A percentile compares a stretch with the other conserved stretches of the same genome.
phyloP scores from a whole-genome alignment of 2,888 invertebrate species.

The Polydesmus complanatus region DNA sequence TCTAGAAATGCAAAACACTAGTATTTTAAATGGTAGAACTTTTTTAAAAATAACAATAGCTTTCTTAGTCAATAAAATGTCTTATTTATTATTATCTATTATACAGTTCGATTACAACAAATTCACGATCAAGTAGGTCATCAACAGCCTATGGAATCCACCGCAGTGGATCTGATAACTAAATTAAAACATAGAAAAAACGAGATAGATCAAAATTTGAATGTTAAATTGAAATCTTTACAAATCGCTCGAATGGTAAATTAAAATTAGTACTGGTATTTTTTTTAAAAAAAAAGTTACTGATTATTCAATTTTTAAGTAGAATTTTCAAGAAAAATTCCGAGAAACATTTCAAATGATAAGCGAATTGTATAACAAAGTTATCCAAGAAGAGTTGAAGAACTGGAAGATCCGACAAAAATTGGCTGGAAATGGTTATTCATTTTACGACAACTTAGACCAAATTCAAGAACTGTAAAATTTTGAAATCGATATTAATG shows the following conservation, averaged over 20 bases:
- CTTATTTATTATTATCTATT: neutral
- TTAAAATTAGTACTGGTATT: neutral
- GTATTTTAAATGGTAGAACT: conserved; percentile 52
- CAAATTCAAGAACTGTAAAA: conserved; percentile 72
- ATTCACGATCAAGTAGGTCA: conserved; percentile 14
- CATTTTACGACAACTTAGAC: conserved; percentile 65
- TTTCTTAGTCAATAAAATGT: neutral
- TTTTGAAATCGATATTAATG: neutral
- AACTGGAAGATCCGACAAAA: conserved; percentile 91
- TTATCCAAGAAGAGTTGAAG: conserved; percentile 78
- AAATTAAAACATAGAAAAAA: conserved; percentile 56
- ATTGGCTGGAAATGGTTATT: conserved; percentile 78
- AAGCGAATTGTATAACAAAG: conserved; percentile 49
- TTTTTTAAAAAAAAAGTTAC: no score
- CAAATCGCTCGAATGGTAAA: conserved; percentile 13
- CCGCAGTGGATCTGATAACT: conserved; percentile 36
- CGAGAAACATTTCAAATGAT: conserved; percentile 56
- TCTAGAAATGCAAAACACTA: conserved; percentile 68
- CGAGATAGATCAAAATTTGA: conserved; percentile 52
- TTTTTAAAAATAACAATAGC: neutral
- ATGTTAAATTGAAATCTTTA: conserved; percentile 43
- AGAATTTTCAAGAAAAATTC: conserved; percentile 55
- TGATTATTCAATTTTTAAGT: no score
- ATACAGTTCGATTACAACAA: conserved; percentile 16
- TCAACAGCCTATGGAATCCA: no score